A percentile compares a stretch with the other conserved stretches of the same genome.
phyloP scores from a whole-genome alignment of 2,888 invertebrate genomes.

The Ditylenchus weischeri region DNA sequence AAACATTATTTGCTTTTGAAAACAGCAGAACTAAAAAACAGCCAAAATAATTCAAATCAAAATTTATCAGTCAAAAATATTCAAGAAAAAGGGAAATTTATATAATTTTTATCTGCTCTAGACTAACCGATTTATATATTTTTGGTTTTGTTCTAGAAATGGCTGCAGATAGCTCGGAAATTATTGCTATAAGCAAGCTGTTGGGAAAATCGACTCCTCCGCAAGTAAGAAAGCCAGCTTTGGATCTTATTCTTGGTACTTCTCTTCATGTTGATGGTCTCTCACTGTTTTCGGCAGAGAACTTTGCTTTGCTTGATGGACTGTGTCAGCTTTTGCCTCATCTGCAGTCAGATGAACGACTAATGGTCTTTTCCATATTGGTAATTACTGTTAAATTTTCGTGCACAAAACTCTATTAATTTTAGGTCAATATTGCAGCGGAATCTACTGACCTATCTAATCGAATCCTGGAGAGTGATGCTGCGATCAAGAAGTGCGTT shows the following conservation, averaged over 20 bases:
- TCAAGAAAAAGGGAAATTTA: too few relatives aligned
- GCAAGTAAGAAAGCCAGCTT: background rate
- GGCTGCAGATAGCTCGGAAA: background rate
- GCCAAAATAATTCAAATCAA: too few relatives aligned
- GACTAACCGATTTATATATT: too few relatives aligned
- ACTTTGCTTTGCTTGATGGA: conserved; percentile 3
- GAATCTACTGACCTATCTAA: background rate
- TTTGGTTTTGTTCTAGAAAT: background rate
- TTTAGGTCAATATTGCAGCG: conserved; percentile 4
- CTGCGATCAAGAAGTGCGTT: background rate
- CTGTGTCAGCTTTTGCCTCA: conserved; percentile 3
- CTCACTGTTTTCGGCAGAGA: background rate
- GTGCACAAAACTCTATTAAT: background rate
- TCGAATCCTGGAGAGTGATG: conserved; percentile 1
- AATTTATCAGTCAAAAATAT: too few relatives aligned
- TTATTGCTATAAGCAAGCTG: background rate
- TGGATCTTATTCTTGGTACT: conserved; percentile 4
- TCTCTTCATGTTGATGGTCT: conserved; percentile 6
- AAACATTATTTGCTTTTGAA: too few relatives aligned
- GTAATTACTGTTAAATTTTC: too few relatives aligned
- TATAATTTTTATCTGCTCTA: too few relatives aligned
- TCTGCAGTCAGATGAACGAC: background rate
- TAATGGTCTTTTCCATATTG: too few relatives aligned
- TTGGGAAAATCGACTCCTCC: background rate
- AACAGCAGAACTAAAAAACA: too few relatives aligned